Evolutionary conservation across 2,797 vertebrate genomes (phyloP).

Genomic region (Microctenopoma steveboyesi): DNA sequence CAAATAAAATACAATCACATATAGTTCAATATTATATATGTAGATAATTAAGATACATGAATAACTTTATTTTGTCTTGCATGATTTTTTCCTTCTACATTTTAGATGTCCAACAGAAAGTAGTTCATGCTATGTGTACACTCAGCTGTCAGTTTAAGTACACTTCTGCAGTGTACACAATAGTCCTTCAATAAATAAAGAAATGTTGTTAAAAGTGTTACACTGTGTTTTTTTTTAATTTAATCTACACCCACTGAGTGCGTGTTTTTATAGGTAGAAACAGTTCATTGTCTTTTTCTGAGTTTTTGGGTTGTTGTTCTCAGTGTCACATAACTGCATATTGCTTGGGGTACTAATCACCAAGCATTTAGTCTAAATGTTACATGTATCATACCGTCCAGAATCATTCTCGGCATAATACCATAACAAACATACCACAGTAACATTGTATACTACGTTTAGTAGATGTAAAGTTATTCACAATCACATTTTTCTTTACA

Average conservation of each 20-base stretch:
- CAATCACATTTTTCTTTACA: conserved; percentile 53
- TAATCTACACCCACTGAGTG: neutral
- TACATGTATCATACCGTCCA: neutral
- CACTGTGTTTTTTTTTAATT: no score
- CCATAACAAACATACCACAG: neutral
- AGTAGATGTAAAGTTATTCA: conserved; percentile 25
- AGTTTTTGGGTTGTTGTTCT: neutral
- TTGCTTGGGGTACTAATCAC: neutral
- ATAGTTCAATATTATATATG: no score
- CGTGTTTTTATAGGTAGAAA: no score
- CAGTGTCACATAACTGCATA: neutral
- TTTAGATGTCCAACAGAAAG: no score
- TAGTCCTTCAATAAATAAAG: neutral
- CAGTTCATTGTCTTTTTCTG: neutral
- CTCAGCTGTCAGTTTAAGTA: neutral
- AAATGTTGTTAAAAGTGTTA: no score
- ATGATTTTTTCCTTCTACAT: neutral
- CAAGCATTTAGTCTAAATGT: neutral
- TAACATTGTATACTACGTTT: neutral
- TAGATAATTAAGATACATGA: neutral
- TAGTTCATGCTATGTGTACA: neutral
- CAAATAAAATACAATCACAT: neutral
- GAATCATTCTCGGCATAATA: neutral
- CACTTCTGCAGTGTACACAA: neutral
- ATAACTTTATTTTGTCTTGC: neutral